phyloP scores from a whole-genome alignment of 2,113 vertebrate genomes.

The Macroglossus sobrinus region DNA sequence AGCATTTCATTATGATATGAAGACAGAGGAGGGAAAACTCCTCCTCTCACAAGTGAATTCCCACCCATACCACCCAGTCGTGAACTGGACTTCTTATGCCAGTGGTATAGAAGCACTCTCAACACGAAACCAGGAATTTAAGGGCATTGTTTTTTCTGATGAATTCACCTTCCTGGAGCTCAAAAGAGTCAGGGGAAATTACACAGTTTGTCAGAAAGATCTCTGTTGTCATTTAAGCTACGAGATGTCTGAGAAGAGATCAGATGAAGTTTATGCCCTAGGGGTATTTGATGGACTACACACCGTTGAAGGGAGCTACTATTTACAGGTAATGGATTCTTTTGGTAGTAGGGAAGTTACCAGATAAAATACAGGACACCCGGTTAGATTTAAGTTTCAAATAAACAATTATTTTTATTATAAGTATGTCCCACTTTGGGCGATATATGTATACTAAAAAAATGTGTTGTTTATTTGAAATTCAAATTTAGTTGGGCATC shows the following conservation, averaged over 20 bases:
- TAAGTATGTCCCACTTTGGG: not conserved
- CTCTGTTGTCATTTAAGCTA: slow-evolving; percentile 72
- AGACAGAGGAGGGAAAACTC: slow-evolving; percentile 83
- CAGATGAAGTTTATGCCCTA: slow-evolving; percentile 68
- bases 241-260: slow-evolving; percentile 63
- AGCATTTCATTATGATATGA: slow-evolving; percentile 81
- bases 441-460: not conserved
- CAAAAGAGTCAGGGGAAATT: slow-evolving; percentile 45
- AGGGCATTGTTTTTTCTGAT: slow-evolving; percentile 45
- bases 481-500: not conserved
- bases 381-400: not conserved
- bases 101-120: not conserved
- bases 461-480: not conserved
- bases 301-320: slow-evolving; percentile 53
- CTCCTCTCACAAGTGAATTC: slow-evolving; percentile 64
- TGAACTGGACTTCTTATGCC: slow-evolving; percentile 68
- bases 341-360: not conserved
- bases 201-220: slow-evolving; percentile 68
- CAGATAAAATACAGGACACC: not conserved
- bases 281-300: slow-evolving; percentile 73
- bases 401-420: not conserved
- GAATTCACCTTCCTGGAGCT: slow-evolving; percentile 69
- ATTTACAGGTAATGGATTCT: slow-evolving; percentile 64
- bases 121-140: slow-evolving; percentile 28
- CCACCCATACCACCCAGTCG: not conserved